A percentile compares a stretch with the other conserved stretches of the same genome.
phyloP scores from a whole-genome alignment of 2,888 invertebrate genomes.

The Zelleria hepariella region DNA sequence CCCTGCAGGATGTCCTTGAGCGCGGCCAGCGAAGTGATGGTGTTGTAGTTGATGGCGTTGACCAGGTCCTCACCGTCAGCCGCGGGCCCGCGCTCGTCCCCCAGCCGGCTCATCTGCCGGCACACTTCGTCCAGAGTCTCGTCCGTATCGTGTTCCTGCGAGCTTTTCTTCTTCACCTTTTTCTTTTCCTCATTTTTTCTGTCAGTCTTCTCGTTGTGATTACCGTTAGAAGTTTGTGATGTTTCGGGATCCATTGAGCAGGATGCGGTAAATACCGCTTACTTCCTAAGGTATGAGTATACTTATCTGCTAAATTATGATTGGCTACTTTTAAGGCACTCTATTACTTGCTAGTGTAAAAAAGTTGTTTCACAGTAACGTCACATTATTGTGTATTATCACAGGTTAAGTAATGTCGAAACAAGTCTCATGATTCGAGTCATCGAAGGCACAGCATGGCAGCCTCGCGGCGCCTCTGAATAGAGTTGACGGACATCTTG shows the following conservation, averaged over 20 bases:
- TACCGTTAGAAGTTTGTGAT: constrained; percentile 27
- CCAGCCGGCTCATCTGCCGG: constrained; percentile 28
- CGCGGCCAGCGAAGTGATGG: constrained; percentile 77
- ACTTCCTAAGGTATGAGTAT: constrained; percentile 18
- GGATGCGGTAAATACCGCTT: constrained; percentile 30
- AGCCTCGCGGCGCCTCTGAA: constrained; percentile 26
- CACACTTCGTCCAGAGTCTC: constrained; percentile 28
- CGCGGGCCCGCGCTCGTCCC: constrained; percentile 41
- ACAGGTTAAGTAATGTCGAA: constrained; percentile 45
- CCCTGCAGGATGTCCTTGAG: constrained; percentile 77
- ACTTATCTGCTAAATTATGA: constrained; percentile 22
- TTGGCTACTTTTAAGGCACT: constrained; percentile 30
- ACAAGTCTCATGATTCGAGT: constrained; percentile 33
- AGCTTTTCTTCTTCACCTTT: constrained; percentile 37
- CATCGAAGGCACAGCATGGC: constrained; percentile 42
- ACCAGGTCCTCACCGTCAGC: constrained; percentile 76
- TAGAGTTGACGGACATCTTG: constrained; percentile 37
- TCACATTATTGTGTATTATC: constrained; percentile 15
- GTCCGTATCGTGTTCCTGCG: constrained; percentile 17
- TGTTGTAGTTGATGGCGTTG: constrained; percentile 78
- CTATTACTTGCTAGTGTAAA: constrained; percentile 25
- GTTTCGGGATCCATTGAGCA: constrained; percentile 58
- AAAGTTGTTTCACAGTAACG: constrained; percentile 17
- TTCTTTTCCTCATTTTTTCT: constrained; percentile 59
- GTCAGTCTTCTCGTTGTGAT: constrained; percentile 37